Percentiles rank a stretch among this genome's conserved stretches.
These are phyloP conservation scores for Crossaster papposus DNA, from an alignment of 53 echinoderm and acorn worm species.

Conservation along the genomic window DNA sequence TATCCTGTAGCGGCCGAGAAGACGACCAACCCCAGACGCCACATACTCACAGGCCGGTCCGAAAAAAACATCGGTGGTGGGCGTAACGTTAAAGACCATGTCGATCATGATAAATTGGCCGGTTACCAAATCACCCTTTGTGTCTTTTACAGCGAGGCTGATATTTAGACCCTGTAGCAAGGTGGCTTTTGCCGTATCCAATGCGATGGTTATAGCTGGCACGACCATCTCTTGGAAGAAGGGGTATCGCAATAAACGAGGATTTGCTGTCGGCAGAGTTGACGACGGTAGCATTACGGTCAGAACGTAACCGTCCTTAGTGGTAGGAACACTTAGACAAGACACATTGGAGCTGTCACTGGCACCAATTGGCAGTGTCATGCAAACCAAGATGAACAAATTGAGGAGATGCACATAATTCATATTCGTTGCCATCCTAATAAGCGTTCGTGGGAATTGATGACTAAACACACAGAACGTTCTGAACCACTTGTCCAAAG, in stretches of 20 bases:
- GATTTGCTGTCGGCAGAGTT: not conserved
- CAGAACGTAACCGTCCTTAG: not conserved
- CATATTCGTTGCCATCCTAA: constrained; percentile 30
- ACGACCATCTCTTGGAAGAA: constrained; percentile 81
- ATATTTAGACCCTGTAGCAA: constrained; percentile 54
- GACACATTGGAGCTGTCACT: not conserved
- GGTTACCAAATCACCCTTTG: constrained; percentile 56
- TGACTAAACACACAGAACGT: not conserved
- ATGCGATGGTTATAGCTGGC: constrained; percentile 78
- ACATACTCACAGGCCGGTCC: constrained; percentile 87
- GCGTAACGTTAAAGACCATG: constrained; percentile 65
- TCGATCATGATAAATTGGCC: constrained; percentile 78
- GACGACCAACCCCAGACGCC: constrained; percentile 69
- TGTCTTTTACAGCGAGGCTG: constrained; percentile 58
- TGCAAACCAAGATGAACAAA: not conserved
- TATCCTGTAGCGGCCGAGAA: constrained; percentile 75
- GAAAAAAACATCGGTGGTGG: constrained; percentile 68
- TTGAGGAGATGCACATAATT: not conserved
- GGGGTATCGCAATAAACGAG: constrained; percentile 57
- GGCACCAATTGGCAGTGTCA: not conserved
- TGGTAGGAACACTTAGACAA: too few relatives aligned
- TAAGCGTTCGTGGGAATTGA: not conserved
- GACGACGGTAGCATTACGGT: constrained; percentile 9
- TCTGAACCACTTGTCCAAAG: not conserved
- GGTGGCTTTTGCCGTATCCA: constrained; percentile 46